phyloP scores from a whole-genome alignment of 2,113 vertebrate genomes.

The Esox niger region DNA sequence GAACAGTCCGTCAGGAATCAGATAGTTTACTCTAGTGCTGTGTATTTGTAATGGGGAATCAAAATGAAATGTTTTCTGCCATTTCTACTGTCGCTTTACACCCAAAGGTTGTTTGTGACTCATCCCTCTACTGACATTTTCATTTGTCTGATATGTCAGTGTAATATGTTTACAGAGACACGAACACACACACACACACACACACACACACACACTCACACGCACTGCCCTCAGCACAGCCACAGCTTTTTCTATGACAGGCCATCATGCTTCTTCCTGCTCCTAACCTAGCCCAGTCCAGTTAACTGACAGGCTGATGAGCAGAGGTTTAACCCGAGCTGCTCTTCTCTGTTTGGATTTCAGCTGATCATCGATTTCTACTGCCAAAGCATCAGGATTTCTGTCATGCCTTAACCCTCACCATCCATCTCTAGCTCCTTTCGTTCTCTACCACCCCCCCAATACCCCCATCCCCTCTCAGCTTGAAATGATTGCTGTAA shows the following conservation, averaged over 20 bases:
- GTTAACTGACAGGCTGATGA: neutral
- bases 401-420: neutral
- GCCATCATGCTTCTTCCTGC: neutral
- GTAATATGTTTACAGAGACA: too few species aligned
- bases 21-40: neutral
- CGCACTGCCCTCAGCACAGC: too few species aligned
- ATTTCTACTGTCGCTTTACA: neutral
- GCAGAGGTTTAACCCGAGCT: neutral
- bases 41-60: neutral
- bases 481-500: too few species aligned
- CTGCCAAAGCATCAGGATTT: slow-evolving; percentile 35
- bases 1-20: neutral
- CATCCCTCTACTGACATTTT: slow-evolving; percentile 19
- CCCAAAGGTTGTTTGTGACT: slow-evolving; percentile 8
- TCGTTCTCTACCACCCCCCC: too few species aligned
- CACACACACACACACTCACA: neutral
- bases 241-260: neutral
- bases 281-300: neutral
- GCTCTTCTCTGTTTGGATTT: slow-evolving; percentile 16
- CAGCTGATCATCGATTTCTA: slow-evolving; percentile 42
- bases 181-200: neutral
- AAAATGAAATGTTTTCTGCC: slow-evolving; percentile 1
- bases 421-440: slow-evolving; percentile 1
- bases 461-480: neutral
- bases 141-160: slow-evolving; percentile 17